Evolutionary conservation across 2,888 invertebrate genomes (phyloP).

Genomic region (Morpho deidamia): DNA sequence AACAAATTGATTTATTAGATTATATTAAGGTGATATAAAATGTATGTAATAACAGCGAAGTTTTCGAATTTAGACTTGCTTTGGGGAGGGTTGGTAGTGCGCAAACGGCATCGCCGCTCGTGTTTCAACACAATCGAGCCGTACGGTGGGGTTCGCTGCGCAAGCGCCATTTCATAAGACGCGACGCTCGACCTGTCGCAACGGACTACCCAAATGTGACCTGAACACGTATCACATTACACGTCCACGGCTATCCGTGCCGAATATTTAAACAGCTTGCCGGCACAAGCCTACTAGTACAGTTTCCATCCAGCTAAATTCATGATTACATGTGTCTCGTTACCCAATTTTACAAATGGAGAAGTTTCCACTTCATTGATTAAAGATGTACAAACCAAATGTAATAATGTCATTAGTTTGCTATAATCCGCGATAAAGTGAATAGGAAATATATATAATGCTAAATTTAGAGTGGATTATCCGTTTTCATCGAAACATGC

Average conservation of each 20-base stretch:
- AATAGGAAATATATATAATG: too few relatives aligned
- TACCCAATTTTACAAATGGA: too few relatives aligned
- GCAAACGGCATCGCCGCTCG: constrained; percentile 50
- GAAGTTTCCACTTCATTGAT: too few relatives aligned
- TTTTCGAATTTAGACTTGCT: constrained; percentile 9
- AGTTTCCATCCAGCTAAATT: not conserved
- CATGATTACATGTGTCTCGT: too few relatives aligned
- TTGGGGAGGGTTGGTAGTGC: constrained; percentile 44
- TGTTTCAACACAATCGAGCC: constrained; percentile 65
- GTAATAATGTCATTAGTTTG: too few relatives aligned
- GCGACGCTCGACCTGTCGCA: constrained; percentile 72
- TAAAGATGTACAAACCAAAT: too few relatives aligned
- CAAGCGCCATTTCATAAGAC: constrained; percentile 75
- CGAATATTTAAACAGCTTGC: constrained; percentile 29
- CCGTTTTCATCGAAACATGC: too few relatives aligned
- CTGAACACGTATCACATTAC: constrained; percentile 72
- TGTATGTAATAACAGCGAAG: not conserved
- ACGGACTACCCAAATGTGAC: constrained; percentile 75
- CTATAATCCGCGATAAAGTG: too few relatives aligned
- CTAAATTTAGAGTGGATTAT: too few relatives aligned
- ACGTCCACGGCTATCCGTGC: constrained; percentile 44
- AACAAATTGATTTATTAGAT: not conserved
- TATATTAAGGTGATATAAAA: not conserved
- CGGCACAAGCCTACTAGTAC: too few relatives aligned
- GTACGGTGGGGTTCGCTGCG: constrained; percentile 64